phyloP scores from a whole-genome alignment of 2,888 invertebrate species.

The Pterostichus niger region DNA sequence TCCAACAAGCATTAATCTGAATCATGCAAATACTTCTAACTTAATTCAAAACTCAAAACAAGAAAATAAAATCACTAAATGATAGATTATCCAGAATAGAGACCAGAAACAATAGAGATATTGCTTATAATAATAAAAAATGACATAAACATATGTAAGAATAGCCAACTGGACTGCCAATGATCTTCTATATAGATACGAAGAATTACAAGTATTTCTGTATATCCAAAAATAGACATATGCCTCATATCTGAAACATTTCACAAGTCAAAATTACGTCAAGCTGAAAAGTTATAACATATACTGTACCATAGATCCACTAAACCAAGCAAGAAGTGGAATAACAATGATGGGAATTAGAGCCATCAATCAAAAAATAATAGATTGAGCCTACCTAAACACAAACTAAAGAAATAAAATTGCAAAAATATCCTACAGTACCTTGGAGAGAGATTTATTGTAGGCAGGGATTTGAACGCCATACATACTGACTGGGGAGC shows the following conservation, averaged over 20 bases:
- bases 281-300: neutral
- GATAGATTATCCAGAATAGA: constrained; percentile 11
- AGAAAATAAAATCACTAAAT: neutral
- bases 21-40: constrained; percentile 22
- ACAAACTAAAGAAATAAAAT: constrained; percentile 39
- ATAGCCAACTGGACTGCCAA: constrained; percentile 22
- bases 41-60: constrained; percentile 17
- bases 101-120: neutral
- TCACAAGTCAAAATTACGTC: neutral
- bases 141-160: constrained; percentile 5
- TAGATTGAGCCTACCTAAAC: constrained; percentile 58
- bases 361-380: constrained; percentile 9
- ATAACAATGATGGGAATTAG: neutral
- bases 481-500: constrained; percentile 21
- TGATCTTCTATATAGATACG: neutral
- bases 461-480: constrained; percentile 5
- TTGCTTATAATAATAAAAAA: neutral
- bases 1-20: neutral
- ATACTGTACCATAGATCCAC: neutral
- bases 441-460: constrained; percentile 15
- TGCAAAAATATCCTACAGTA: constrained; percentile 2
- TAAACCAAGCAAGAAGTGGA: neutral
- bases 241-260: neutral
- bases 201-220: neutral
- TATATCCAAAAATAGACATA: too few relatives aligned